A percentile compares a stretch with the other conserved stretches of the same genome.
Conservation (phyloP, 1,140 invertebrate species). For the Lasioglossum baleicum region DNA sequence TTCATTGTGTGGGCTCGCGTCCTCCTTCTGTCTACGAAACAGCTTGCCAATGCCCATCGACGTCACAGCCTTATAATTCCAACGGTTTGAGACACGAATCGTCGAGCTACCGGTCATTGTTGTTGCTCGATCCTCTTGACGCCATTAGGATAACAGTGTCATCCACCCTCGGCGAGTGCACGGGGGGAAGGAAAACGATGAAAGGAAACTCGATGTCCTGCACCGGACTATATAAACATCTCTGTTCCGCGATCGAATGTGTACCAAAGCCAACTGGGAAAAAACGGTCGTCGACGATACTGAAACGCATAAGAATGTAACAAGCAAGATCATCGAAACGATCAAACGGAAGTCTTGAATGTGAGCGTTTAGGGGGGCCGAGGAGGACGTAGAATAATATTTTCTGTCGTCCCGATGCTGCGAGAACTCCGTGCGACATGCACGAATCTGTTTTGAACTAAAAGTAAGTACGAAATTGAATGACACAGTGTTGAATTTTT, state of each 20-base stretch:
- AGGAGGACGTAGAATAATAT: slow-evolving; percentile 22
- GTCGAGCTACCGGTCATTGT: slow-evolving; percentile 37
- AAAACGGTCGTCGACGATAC: slow-evolving; percentile 1
- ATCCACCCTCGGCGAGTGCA: slow-evolving; percentile 21
- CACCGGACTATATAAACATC: slow-evolving; percentile 37
- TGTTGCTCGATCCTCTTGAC: slow-evolving; percentile 39
- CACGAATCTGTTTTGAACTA: not conserved
- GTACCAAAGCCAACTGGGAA: not conserved
- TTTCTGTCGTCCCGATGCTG: not conserved
- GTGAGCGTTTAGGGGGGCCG: not conserved
- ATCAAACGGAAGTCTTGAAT: not conserved
- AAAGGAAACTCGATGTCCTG: slow-evolving; percentile 36
- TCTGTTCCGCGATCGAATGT: slow-evolving; percentile 15
- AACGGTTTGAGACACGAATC: slow-evolving; percentile 21
- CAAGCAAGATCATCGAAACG: slow-evolving; percentile 31
- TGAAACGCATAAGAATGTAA: slow-evolving; percentile 22
- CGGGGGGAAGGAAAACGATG: slow-evolving; percentile 37
- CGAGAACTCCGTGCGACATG: not conserved
- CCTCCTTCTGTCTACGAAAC: not conserved
- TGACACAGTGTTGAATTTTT: too few species aligned
- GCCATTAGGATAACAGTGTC: slow-evolving; percentile 50
- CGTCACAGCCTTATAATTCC: not conserved
- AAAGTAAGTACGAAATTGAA: not conserved
- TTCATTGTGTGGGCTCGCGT: not conserved
- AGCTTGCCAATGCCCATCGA: not conserved